Evolutionary conservation across 2,797 vertebrate species (phyloP).

Genomic region (Protonibea diacanthus): DNA sequence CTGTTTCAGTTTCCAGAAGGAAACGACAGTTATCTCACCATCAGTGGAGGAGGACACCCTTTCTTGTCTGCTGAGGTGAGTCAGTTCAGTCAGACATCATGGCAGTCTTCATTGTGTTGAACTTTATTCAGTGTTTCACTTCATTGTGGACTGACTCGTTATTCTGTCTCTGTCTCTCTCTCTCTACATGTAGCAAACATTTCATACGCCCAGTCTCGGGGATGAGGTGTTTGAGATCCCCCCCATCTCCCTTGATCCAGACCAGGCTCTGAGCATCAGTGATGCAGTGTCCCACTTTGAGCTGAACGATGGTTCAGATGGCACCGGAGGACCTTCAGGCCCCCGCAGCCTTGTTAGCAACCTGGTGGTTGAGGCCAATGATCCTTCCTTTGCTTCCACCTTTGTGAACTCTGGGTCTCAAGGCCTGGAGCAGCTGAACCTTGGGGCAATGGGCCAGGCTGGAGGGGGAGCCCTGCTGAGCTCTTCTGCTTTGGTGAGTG

Average conservation of each 20-base stretch:
- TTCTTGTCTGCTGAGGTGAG: slow-evolving; percentile 91
- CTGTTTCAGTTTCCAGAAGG: slow-evolving; percentile 87
- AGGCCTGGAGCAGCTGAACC: slow-evolving; percentile 82
- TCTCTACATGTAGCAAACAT: slow-evolving; percentile 83
- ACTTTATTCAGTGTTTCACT: neutral
- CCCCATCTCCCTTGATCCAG: slow-evolving; percentile 92
- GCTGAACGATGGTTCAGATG: slow-evolving; percentile 78
- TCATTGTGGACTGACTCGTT: neutral
- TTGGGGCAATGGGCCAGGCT: slow-evolving; percentile 78
- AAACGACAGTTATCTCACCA: slow-evolving; percentile 88
- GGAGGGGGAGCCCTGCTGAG: slow-evolving; percentile 83
- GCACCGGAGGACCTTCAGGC: slow-evolving; percentile 80
- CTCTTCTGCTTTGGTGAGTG: slow-evolving; percentile 85
- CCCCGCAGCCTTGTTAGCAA: slow-evolving; percentile 78
- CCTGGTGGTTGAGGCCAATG: slow-evolving; percentile 83
- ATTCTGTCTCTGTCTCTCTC: neutral
- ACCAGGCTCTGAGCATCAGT: slow-evolving; percentile 88
- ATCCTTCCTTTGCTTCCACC: slow-evolving; percentile 86
- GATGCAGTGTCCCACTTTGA: slow-evolving; percentile 93
- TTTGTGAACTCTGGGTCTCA: slow-evolving; percentile 84
- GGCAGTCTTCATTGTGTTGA: no score
- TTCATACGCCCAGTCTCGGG: slow-evolving; percentile 93
- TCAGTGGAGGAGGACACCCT: slow-evolving; percentile 87
- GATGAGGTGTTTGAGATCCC: slow-evolving; percentile 97
- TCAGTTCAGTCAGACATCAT: neutral